Evolutionary conservation across 1,140 invertebrate species (phyloP), one percentile per base, ranked within the genome.

Genomic region (Sycophaga agraensis): DNA sequence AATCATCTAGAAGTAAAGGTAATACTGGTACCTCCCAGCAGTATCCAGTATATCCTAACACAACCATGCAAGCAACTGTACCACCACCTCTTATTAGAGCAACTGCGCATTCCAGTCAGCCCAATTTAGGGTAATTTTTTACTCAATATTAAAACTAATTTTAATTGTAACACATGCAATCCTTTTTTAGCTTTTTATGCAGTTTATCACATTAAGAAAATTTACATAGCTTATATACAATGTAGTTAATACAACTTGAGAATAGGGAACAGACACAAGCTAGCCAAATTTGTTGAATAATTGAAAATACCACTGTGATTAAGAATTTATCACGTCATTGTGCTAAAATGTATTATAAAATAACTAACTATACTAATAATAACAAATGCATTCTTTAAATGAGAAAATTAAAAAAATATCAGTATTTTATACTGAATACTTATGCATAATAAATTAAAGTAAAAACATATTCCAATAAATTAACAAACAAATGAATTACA

Each of bases 61-160:
- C 80, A 45, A 77, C 78, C 6, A 80, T 82, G 70, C 78, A 77
- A 64, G 67, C 72, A 62, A 75, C 80, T 61, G 73, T 72, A 68
- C 83, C 84, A 70, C 81, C 82, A 59, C 83, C 84, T 70, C 77
- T 85, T 64, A 78, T 85, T 57, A 75, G 84, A 75, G 78, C 81
- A 51, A 81, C 82, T 34, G 75, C 71, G 55, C 74, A 82, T 64
- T 74, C 77, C 62, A 81, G 69, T 71, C 77, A 80, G 66, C 73
- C 77, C 16, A 78, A 75, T 66, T 69, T 83, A 57, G 78, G 78
- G 82, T 82, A 71, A 24, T 21, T 66, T 51, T 53, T 53, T 8
- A 16, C 64, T 59, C 45, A 54, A 26, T 54, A 16, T 46, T 59
- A 51, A 19, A 49, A 28, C n/a, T 19, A 21, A 37, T 3, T 35